Evolutionary conservation across 92 coral and sea anemone genomes (phyloP), one percentile per base, ranked within the genome.

Genomic region (Zoanthus solanderi): DNA sequence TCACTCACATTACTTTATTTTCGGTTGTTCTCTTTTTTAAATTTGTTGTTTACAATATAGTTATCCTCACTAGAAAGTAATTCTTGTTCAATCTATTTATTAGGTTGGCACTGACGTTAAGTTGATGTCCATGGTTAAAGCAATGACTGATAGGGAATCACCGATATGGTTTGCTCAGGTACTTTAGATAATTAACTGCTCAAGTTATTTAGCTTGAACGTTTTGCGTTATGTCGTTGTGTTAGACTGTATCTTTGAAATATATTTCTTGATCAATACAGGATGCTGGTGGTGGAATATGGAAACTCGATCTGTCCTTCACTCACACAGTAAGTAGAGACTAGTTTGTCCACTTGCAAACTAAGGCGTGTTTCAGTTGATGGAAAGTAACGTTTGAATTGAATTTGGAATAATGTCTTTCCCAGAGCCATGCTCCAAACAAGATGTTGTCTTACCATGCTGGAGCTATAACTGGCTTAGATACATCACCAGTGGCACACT

Each of bases 161-260:
- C 98, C 99, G 42, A 95, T 97, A 81, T 97, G 99, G 99, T 97
- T 90, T 94, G 99, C 98, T n/a, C 99, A 97, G 99, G 99, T 96
- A 83, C 71, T 29, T 73, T 5, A 18, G 6, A 5, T 32, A 69
- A 30, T 42, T 9, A 2, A 30, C 56, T 50, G 56, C 42, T 4
- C 42, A 37, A 37, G 42, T 37, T 23, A 23, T 23, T 23, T 37
- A 37, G 42, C 42, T 37, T 37, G 42, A 37, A 37, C 42, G 42
- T 37, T 37, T 37, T 37, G 42, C 42, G 2, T 37, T 37, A 37
- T 37, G 42, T 37, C 4, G 42, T 1, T 37, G 42, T 37, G 2
- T 50, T 50, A 50, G 2, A 3, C 56, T 50, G 56, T 69, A 16
- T 30, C 8, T 12, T 69, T 32, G 0, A 18, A 29, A 69, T 7